Evolutionary conservation across 2,888 invertebrate species (phyloP), one percentile per base, ranked within the genome.

Genomic region (Plagiodera versicolora): DNA sequence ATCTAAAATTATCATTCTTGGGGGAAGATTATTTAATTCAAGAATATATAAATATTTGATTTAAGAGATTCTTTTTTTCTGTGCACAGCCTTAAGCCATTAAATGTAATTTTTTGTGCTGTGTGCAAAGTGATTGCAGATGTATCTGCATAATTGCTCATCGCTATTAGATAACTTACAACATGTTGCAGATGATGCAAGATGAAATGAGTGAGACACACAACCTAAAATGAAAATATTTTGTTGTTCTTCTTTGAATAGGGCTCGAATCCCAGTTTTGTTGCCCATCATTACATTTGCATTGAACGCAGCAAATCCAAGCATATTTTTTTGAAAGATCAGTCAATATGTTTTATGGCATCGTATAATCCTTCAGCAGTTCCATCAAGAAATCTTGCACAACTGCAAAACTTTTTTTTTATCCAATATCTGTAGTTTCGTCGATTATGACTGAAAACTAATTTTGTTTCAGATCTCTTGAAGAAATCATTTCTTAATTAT

Each of bases 141-240:
- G n/a, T n/a, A n/a, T n/a, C n/a, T n/a, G n/a, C n/a, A n/a, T n/a
- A n/a, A n/a, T n/a, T n/a, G n/a, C n/a, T n/a, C n/a, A n/a, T n/a
- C n/a, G n/a, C n/a, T n/a, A 52, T 52, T 44, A n/a, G 52, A 20
- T 44, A 35, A 44, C 19, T 39, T 3, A 44, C 52, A 39, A 52
- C 51, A 51, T 14, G 52, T 39, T 52, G 35, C 44, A 52, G 52
- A 52, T 52, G 52, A 19, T 39, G n/a, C 35, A 52, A 52, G 44
- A 14, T 52, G 52, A 11, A 52, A 44, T 39, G 52, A 39, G 14
- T 52, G 52, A 17, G n/a, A 51, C 19, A 51, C 16, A 44, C 39
- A 52, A 52, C 52, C 52, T 52, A 39, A 39, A 52, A 52, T 44
- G 44, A 52, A 52, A 18, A 52, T 52, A 44, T 52, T 52, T 35